Base-by-base conservation (phyloP, 2,888 invertebrate species). In the Nipponacmea schrenckii region DNA sequence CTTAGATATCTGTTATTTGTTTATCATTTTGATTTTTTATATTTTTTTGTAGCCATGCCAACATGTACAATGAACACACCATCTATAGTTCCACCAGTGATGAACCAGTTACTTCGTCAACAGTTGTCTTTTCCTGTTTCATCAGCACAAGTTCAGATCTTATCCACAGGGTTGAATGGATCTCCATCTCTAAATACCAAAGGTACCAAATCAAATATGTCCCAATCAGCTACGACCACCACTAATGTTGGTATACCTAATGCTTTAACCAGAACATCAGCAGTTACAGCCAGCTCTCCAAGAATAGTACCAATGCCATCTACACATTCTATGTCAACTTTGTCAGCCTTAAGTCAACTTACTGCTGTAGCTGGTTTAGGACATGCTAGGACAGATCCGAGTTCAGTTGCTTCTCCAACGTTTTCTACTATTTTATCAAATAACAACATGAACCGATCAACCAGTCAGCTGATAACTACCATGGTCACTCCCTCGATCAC, bases 401-500 rank as follows among this genome's bases (percentile, higher is more conserved):
- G 39, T 39, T 39, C 39, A 15, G 15, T 62, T 46, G 27, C 26
- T 27, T 63, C 62, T 56, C 15, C 62, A 27, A 27, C 56, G n/a
- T 26, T 62, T 39, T 45, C 68, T 27, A 45, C 46, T 45, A 45
- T 17, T 26, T 17, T 45, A 14, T 45, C 44, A 24, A 45, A 48
- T 24, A 66, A 48, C 26, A 31, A 39, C 8, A 66, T 66, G 66
- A 66, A 66, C 26, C 46, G 48, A 27, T 46, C 66, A n/a, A 24
- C 69, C 4, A 62, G 26, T 26, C 62, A 62, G 26, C 69, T 64
- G n/a, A 26, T 64, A 24, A 69, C 70, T 26, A 65, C 65, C 66
- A 66, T 70, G 17, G 66, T 64, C 26, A 56, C 70, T 14, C 70
- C 70, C 17, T 31, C 56, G 15, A 31, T 65, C 44, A 50, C 70